Evolutionary conservation across 2,888 invertebrate genomes (phyloP).

Genomic region (Adela reaumurella): DNA sequence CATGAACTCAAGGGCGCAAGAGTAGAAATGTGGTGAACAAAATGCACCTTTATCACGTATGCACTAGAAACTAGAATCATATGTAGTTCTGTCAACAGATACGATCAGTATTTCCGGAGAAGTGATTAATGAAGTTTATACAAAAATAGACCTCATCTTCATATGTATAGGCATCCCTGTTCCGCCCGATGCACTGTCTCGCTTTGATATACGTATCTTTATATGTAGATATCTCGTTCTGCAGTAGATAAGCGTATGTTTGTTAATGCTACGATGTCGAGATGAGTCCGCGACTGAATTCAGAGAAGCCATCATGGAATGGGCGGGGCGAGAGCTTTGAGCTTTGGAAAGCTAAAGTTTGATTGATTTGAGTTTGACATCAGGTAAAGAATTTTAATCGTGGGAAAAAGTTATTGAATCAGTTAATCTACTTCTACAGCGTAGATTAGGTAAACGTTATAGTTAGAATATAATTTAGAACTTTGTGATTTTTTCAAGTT

Average conservation of each 20-base stretch:
- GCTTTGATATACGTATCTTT: conserved; percentile 38
- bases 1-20: not conserved
- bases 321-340: conserved; percentile 32
- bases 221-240: conserved; percentile 51
- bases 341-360: not conserved
- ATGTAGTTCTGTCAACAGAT: not conserved
- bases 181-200: conserved; percentile 34
- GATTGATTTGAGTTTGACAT: not conserved
- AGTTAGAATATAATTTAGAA: too few relatives aligned
- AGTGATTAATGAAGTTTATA: not conserved
- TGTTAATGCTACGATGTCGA: conserved; percentile 32
- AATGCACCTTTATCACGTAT: not conserved
- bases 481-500: too few relatives aligned
- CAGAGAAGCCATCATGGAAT: conserved; percentile 50
- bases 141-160: conserved; percentile 29
- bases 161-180: conserved; percentile 42
- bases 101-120: not conserved
- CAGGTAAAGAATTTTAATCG: too few relatives aligned
- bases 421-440: too few relatives aligned
- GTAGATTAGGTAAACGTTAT: too few relatives aligned
- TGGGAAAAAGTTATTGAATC: too few relatives aligned
- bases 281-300: conserved; percentile 21
- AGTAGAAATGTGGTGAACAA: not conserved
- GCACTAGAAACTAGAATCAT: not conserved
- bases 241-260: conserved; percentile 44